phyloP scores from a whole-genome alignment of 2,113 vertebrate genomes.

The Paramisgurnus dabryanus region DNA sequence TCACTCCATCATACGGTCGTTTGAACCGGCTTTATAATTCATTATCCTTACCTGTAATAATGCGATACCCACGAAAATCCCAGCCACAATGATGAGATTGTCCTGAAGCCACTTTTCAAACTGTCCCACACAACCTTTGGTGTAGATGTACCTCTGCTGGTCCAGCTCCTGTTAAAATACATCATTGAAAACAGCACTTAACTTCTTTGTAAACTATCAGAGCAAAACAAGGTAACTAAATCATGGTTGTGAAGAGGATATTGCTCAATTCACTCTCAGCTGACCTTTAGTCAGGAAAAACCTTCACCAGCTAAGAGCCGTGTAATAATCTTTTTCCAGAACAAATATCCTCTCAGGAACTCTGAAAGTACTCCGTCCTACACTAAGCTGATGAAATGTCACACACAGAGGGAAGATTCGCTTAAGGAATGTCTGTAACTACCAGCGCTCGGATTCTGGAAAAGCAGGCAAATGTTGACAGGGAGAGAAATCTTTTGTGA shows the following conservation, averaged over 20 bases:
- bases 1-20: no score
- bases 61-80: slow-evolving; percentile 85
- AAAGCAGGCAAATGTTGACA: slow-evolving; percentile 17
- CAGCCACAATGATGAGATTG: slow-evolving; percentile 86
- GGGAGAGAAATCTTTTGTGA: slow-evolving; percentile 55
- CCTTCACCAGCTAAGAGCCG: slow-evolving; percentile 5
- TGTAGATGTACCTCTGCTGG: slow-evolving; percentile 83
- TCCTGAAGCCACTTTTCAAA: slow-evolving; percentile 94
- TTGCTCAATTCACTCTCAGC: not conserved
- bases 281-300: slow-evolving; percentile 19
- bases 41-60: slow-evolving; percentile 82
- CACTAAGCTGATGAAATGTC: slow-evolving; percentile 7
- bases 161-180: slow-evolving; percentile 75
- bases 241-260: not conserved
- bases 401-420: slow-evolving; percentile 24
- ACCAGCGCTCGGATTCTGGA: slow-evolving; percentile 17
- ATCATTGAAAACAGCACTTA: not conserved
- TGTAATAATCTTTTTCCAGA: slow-evolving; percentile 5
- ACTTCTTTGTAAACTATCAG: not conserved
- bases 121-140: slow-evolving; percentile 90
- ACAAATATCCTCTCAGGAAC: slow-evolving; percentile 29
- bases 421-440: slow-evolving; percentile 25
- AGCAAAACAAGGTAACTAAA: not conserved
- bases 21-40: not conserved
- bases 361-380: not conserved